Evolutionary conservation across 2,113 vertebrate genomes (phyloP), one percentile per base, ranked within the genome.

Genomic region (Pelmatolapia mariae): DNA sequence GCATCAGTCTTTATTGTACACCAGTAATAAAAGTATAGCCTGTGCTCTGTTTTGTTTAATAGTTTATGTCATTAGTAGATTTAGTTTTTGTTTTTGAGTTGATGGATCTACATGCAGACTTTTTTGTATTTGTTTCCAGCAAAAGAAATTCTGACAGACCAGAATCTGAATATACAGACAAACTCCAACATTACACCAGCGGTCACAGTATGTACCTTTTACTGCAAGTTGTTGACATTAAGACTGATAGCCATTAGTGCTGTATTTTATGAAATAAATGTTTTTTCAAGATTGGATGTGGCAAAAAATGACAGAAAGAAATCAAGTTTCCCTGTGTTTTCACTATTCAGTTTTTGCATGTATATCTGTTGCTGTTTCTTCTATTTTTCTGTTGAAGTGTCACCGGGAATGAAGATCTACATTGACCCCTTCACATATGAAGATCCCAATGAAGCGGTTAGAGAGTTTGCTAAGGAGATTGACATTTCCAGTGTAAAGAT

Each of bases 321-420:
- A 26, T 43, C 2, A 15, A 22, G 7, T 47, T n/a, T 76, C 24
- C 24, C 7, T 71, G 6, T 52, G 57, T 18, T 59, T 59, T 52
- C 13, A 19, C 7, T 5, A 66, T 50, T 71, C 26, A 33, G 45
- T 82, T 38, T 50, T 5, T 90, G 31, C 53, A 40, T 61, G 16
- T 59, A 38, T 68, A 80, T 53, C 88, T 80, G 80, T 76, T 90
- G 81, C 57, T 90, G 66, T 87, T 83, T 85, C 86, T 66, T 91
- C 59, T 85, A 10, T 82, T 13, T 91, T 47, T 89, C 26, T 86
- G 38, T 87, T 98, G 88, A 93, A 94, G 94, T 92, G 97, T 98
- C 98, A 61, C 98, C 98, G 61, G 98, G 98, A 87, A 99, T 99
- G 98, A 99, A 99, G 96, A 99, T 99, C 91, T 99, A 99, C 88